phyloP scores from a whole-genome alignment of 2,113 vertebrate species.

The Genyomyrus donnyi region DNA sequence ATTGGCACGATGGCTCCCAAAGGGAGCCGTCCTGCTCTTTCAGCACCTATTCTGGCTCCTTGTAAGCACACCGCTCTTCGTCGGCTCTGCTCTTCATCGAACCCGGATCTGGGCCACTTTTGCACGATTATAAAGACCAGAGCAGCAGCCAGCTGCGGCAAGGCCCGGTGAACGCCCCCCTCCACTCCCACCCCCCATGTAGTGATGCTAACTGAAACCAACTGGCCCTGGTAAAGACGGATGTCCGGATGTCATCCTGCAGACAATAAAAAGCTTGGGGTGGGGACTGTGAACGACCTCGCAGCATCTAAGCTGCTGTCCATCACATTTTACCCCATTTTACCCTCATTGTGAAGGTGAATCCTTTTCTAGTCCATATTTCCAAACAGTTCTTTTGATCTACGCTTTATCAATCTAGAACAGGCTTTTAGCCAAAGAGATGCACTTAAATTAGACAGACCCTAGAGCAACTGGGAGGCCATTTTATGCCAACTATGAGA shows the following conservation, averaged over 20 bases:
- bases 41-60: conserved; percentile 61
- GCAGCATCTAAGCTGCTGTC: conserved; percentile 15
- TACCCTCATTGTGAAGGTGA: conserved; percentile 22
- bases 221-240: conserved; percentile 17
- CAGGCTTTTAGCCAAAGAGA: background rate
- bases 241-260: conserved; percentile 10
- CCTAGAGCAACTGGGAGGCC: background rate
- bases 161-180: background rate
- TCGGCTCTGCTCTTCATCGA: conserved; percentile 50
- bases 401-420: background rate
- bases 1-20: background rate
- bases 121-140: conserved; percentile 24
- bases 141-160: background rate
- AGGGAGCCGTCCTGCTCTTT: conserved; percentile 44
- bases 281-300: conserved; percentile 17
- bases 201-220: conserved; percentile 19
- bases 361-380: background rate
- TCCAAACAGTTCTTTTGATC: conserved; percentile 13
- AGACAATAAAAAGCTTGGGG: conserved; percentile 23
- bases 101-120: background rate
- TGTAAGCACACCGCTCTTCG: conserved; percentile 51
- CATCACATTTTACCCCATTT: conserved; percentile 24
- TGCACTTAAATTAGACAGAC: background rate
- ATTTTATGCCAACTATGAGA: background rate
- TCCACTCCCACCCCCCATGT: background rate